These are phyloP conservation scores for Telenomus remus DNA, from an alignment of 1,140 invertebrate genomes.

Conservation along the genomic window DNA sequence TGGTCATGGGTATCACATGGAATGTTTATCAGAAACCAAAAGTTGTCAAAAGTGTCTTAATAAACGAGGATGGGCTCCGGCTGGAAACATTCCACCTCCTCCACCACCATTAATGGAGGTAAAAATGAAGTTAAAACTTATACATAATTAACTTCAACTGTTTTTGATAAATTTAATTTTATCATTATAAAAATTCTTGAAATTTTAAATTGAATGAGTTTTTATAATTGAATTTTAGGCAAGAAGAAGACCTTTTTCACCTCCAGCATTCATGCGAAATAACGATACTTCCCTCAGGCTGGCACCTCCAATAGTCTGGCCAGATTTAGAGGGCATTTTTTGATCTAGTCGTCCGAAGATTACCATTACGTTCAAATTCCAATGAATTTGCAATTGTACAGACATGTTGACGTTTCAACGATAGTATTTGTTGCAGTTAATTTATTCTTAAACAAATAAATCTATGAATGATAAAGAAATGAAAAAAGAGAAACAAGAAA, in stretches of 20 bases:
- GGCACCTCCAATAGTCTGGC: slow-evolving; percentile 68
- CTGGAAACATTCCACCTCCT: slow-evolving; percentile 54
- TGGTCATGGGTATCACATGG: slow-evolving; percentile 70
- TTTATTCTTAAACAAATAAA: slow-evolving; percentile 18
- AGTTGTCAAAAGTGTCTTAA: slow-evolving; percentile 72
- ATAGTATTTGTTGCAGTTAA: slow-evolving; percentile 15
- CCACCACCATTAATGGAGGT: slow-evolving; percentile 57
- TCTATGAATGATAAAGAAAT: slow-evolving; percentile 5
- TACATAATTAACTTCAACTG: no score
- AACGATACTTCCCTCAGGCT: slow-evolving; percentile 67
- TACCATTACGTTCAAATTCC: background rate
- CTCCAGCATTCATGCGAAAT: slow-evolving; percentile 68
- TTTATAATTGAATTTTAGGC: slow-evolving; percentile 57
- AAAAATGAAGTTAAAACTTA: slow-evolving; percentile 36
- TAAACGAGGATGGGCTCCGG: slow-evolving; percentile 69
- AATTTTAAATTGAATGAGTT: background rate
- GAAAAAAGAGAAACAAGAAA: background rate
- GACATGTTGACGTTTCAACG: background rate
- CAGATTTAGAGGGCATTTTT: slow-evolving; percentile 73
- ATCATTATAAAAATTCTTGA: no score
- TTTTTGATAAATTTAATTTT: no score
- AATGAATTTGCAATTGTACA: background rate
- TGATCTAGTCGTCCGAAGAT: slow-evolving; percentile 67
- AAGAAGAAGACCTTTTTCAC: slow-evolving; percentile 64
- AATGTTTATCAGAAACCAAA: slow-evolving; percentile 70